These are phyloP conservation scores for Latheticus oryzae DNA, from an alignment of 2,888 invertebrate species.

Conservation along the genomic window DNA sequence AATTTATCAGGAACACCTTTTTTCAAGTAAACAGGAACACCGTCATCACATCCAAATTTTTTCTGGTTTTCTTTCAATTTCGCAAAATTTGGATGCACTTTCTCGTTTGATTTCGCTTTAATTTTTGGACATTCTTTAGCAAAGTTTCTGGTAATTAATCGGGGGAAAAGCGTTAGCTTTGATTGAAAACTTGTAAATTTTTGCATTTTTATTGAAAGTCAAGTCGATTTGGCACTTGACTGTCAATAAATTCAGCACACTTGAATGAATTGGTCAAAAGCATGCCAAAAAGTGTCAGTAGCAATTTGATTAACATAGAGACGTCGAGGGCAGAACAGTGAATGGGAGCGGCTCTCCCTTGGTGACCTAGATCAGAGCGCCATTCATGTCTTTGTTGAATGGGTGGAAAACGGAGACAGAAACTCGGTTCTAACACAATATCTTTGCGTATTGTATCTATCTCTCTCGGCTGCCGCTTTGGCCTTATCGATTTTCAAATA, in stretches of 20 bases:
- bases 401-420: constrained; percentile 47
- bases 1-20: constrained; percentile 13
- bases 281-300: too few species aligned
- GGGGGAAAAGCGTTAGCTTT: too few species aligned
- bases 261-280: too few species aligned
- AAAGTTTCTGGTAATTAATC: neutral
- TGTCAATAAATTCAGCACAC: too few species aligned
- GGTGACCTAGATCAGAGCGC: constrained; percentile 57
- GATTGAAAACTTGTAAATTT: too few species aligned
- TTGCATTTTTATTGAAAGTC: too few species aligned
- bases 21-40: constrained; percentile 17
- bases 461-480: constrained; percentile 31
- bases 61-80: constrained; percentile 21
- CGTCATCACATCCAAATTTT: constrained; percentile 8
- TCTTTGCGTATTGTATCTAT: constrained; percentile 34
- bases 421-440: constrained; percentile 34
- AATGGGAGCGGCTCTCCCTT: constrained; percentile 53
- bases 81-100: constrained; percentile 4
- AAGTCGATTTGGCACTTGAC: too few species aligned
- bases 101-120: neutral
- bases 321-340: constrained; percentile 44
- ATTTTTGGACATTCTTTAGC: constrained; percentile 6
- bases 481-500: constrained; percentile 53
- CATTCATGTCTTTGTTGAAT: constrained; percentile 61
- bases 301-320: constrained; percentile 32